Conservation (phyloP, 2,888 invertebrate species). For the Cryptocephalus moraei region DNA sequence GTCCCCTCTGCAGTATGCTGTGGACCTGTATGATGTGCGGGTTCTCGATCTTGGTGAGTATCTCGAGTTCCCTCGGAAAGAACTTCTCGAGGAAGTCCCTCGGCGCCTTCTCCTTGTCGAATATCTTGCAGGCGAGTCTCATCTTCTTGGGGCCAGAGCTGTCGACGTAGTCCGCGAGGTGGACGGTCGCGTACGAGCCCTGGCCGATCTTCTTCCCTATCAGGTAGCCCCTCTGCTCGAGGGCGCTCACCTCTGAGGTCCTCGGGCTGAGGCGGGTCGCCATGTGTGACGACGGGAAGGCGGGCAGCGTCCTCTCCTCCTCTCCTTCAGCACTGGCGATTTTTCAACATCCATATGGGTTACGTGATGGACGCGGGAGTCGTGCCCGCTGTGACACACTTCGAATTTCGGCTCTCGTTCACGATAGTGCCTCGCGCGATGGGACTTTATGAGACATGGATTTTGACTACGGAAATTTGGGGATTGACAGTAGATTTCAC, state of each 20-base stretch:
- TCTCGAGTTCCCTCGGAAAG: slow-evolving; percentile 86
- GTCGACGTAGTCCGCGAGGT: slow-evolving; percentile 73
- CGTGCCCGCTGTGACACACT: too few species aligned
- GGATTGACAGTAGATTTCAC: slow-evolving; percentile 11
- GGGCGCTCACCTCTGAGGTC: slow-evolving; percentile 75
- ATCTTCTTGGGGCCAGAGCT: slow-evolving; percentile 59
- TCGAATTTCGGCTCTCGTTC: too few species aligned
- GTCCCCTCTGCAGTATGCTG: slow-evolving; percentile 73
- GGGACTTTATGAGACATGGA: slow-evolving; percentile 11
- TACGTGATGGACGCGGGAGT: background rate
- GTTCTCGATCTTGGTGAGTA: slow-evolving; percentile 80
- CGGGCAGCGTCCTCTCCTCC: too few species aligned
- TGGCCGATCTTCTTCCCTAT: slow-evolving; percentile 77
- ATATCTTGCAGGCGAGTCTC: slow-evolving; percentile 81
- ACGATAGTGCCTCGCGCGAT: too few species aligned
- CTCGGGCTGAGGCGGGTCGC: slow-evolving; percentile 64
- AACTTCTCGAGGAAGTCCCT: slow-evolving; percentile 85
- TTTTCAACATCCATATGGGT: slow-evolving; percentile 20
- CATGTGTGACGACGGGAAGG: slow-evolving; percentile 37
- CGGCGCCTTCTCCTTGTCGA: slow-evolving; percentile 82
- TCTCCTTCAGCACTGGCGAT: slow-evolving; percentile 14
- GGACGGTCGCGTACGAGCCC: slow-evolving; percentile 86
- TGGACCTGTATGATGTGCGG: slow-evolving; percentile 85
- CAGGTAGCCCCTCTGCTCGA: slow-evolving; percentile 74
- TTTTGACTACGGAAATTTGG: slow-evolving; percentile 18